A percentile compares a stretch with the other conserved stretches of the same genome.
Conservation (phyloP, 2,888 invertebrate genomes). For the Tyria jacobaeae region DNA sequence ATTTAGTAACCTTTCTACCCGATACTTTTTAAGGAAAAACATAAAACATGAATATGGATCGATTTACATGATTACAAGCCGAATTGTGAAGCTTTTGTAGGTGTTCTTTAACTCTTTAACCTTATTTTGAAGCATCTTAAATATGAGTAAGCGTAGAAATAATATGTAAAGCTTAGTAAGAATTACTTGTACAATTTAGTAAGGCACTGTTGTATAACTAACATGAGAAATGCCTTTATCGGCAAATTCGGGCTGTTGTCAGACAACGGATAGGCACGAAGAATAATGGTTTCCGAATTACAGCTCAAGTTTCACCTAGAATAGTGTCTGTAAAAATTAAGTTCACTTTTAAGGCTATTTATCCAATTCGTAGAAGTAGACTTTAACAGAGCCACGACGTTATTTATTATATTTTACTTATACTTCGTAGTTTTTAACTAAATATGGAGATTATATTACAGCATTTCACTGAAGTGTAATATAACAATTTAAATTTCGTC, state of each 20-base stretch:
- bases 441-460: background rate
- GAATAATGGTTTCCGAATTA: slow-evolving; percentile 38
- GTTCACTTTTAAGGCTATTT: background rate
- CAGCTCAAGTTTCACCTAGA: slow-evolving; percentile 15
- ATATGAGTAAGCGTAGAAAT: background rate
- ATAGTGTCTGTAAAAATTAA: slow-evolving; percentile 17
- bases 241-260: slow-evolving; percentile 31
- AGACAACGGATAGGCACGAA: slow-evolving; percentile 29
- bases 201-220: slow-evolving; percentile 10
- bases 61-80: slow-evolving; percentile 26
- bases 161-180: background rate
- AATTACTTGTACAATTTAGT: background rate
- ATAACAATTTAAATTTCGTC: background rate
- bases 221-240: slow-evolving; percentile 44
- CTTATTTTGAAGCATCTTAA: too few species aligned
- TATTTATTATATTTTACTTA: background rate
- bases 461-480: background rate
- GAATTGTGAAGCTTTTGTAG: background rate
- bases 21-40: slow-evolving; percentile 21
- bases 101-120: background rate
- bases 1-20: slow-evolving; percentile 38
- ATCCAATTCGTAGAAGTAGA: background rate
- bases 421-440: background rate
- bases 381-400: background rate
- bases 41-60: slow-evolving; percentile 30